phyloP scores from a whole-genome alignment of 2,113 vertebrate genomes.

The Sterna hirundo region DNA sequence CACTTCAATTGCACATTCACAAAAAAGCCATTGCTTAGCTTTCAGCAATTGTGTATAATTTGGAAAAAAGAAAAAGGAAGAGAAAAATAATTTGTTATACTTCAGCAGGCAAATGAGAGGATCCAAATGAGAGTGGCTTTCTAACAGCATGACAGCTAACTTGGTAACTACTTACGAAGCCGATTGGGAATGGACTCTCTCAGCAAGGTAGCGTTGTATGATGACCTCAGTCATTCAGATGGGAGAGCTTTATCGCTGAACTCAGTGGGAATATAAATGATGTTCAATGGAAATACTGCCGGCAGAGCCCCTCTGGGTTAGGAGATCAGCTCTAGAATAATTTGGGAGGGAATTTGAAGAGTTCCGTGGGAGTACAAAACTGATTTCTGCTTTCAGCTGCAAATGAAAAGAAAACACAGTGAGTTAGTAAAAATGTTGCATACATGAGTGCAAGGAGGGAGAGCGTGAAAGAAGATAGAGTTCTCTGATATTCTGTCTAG shows the following conservation, averaged over 20 bases:
- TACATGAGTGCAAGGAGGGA: neutral
- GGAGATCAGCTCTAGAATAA: constrained; percentile 19
- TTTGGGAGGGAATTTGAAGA: neutral
- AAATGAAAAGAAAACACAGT: neutral
- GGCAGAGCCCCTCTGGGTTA: neutral
- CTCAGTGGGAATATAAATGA: neutral
- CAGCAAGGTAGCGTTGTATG: neutral
- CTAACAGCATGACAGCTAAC: neutral
- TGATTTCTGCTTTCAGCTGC: neutral
- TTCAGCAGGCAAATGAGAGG: neutral
- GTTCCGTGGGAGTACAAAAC: neutral
- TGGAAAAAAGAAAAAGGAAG: neutral
- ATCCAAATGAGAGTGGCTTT: neutral
- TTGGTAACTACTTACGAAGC: neutral
- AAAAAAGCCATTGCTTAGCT: neutral
- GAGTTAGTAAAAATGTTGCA: neutral
- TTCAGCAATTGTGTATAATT: neutral
- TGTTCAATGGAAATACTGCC: neutral
- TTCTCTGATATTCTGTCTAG: neutral
- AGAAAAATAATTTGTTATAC: neutral
- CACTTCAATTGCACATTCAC: neutral
- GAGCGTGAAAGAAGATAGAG: neutral
- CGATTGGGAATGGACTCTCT: neutral
- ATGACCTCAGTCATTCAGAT: neutral
- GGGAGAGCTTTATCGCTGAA: neutral